Evolutionary conservation across 1,140 invertebrate genomes (phyloP).

Genomic region (Portunus trituberculatus): DNA sequence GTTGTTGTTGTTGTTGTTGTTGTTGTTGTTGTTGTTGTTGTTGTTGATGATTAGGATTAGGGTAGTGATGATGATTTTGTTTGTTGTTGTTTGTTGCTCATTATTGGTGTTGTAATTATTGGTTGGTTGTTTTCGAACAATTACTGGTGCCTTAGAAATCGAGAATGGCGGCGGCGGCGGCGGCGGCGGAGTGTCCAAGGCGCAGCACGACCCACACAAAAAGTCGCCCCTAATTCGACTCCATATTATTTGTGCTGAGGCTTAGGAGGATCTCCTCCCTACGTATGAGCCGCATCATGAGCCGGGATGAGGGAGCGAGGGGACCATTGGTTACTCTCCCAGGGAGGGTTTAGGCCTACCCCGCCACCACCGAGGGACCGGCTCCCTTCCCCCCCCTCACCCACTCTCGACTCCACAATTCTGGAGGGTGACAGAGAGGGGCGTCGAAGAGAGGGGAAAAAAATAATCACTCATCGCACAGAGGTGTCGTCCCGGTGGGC

Average conservation of each 20-base stretch:
- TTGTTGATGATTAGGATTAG: too few relatives aligned
- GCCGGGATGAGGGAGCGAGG: slow-evolving; percentile 5
- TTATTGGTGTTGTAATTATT: too few relatives aligned
- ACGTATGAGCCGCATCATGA: slow-evolving; percentile 34
- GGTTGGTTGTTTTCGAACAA: too few relatives aligned
- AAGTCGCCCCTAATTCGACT: slow-evolving; percentile 40
- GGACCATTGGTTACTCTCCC: slow-evolving; percentile 55
- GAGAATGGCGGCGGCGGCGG: neutral
- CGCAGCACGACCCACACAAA: slow-evolving; percentile 13
- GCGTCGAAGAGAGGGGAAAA: neutral
- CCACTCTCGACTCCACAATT: neutral
- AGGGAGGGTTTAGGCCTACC: slow-evolving; percentile 68
- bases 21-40: too few relatives aligned
- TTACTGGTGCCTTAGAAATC: too few relatives aligned
- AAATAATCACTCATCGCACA: neutral
- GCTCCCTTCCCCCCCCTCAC: neutral
- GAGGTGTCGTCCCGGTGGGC: neutral
- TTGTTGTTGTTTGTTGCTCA: too few relatives aligned
- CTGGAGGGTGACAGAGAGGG: slow-evolving; percentile 23
- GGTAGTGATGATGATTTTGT: too few relatives aligned
- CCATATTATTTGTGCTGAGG: slow-evolving; percentile 51
- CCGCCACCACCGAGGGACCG: neutral
- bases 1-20: neutral
- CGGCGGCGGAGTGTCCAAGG: neutral
- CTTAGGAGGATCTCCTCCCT: slow-evolving; percentile 34